phyloP scores from a whole-genome alignment of 2,888 invertebrate genomes.

The Drosophila paracracens region DNA sequence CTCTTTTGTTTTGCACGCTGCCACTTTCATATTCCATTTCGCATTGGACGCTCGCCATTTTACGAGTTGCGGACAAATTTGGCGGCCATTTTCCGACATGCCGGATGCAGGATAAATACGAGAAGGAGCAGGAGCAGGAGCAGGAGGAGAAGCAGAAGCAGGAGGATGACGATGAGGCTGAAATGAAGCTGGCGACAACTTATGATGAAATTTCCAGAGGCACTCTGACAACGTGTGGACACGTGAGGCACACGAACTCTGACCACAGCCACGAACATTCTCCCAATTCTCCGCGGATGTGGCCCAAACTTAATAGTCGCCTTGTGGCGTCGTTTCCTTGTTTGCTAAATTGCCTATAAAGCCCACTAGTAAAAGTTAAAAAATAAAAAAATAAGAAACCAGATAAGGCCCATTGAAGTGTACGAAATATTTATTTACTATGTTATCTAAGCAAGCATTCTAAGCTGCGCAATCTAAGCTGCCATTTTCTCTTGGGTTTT shows the following conservation, averaged over 20 bases:
- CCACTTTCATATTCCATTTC: slow-evolving; percentile 52
- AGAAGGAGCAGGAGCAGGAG: background rate
- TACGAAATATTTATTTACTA: background rate
- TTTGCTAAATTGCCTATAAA: slow-evolving; percentile 30
- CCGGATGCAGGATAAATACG: slow-evolving; percentile 19
- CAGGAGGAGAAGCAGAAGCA: background rate
- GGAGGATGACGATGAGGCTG: slow-evolving; percentile 10
- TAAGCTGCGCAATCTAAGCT: background rate
- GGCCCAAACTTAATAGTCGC: slow-evolving; percentile 47
- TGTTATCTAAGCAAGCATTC: background rate
- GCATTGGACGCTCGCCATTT: slow-evolving; percentile 42
- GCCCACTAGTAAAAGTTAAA: slow-evolving; percentile 1
- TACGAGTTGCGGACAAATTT: slow-evolving; percentile 74
- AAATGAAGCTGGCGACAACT: slow-evolving; percentile 47
- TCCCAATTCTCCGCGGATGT: slow-evolving; percentile 53
- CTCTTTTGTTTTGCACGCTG: slow-evolving; percentile 1
- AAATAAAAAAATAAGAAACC: slow-evolving; percentile 3
- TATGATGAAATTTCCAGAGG: slow-evolving; percentile 59
- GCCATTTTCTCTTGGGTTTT: background rate
- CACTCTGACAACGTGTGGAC: slow-evolving; percentile 41
- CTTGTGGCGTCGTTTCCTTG: slow-evolving; percentile 27
- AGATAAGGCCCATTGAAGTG: background rate
- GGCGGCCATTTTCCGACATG: slow-evolving; percentile 54
- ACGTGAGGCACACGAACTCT: slow-evolving; percentile 1
- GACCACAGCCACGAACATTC: slow-evolving; percentile 19